These are phyloP conservation scores for Styela plicata DNA, from an alignment of 23 tunicate species.

Conservation along the genomic window DNA sequence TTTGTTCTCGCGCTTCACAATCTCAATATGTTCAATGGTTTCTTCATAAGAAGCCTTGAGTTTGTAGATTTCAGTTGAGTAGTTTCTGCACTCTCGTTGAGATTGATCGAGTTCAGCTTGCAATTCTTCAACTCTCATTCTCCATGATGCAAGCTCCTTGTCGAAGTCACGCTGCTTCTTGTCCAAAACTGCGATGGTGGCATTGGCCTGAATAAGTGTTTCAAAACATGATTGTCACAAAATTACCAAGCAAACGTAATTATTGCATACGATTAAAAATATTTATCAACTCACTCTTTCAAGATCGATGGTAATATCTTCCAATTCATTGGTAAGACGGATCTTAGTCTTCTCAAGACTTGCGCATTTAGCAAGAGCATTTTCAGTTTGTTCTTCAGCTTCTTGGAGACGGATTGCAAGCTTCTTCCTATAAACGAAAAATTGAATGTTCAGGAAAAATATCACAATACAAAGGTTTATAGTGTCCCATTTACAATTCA, in stretches of 20 bases:
- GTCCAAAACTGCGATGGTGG: slow-evolving; percentile 83
- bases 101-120: slow-evolving; percentile 90
- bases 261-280: neutral
- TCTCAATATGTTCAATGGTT: slow-evolving; percentile 85
- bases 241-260: neutral
- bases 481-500: too few relatives aligned
- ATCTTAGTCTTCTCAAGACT: slow-evolving; percentile 97
- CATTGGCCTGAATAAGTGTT: slow-evolving; percentile 90
- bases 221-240: neutral
- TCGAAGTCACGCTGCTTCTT: slow-evolving; percentile 98
- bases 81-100: slow-evolving; percentile 75
- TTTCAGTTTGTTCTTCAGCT: slow-evolving; percentile 99
- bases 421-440: slow-evolving; percentile 69
- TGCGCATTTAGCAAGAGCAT: slow-evolving; percentile 93
- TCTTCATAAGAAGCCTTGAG: slow-evolving; percentile 82
- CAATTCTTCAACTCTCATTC: slow-evolving; percentile 70
- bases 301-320: slow-evolving; percentile 84
- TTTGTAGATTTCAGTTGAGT: slow-evolving; percentile 91
- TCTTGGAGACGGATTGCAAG: slow-evolving; percentile 96
- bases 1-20: slow-evolving; percentile 91
- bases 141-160: slow-evolving; percentile 87
- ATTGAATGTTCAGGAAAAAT: too few relatives aligned
- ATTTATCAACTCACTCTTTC: slow-evolving; percentile 59
- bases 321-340: slow-evolving; percentile 91
- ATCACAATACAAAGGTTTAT: too few relatives aligned